phyloP scores from a whole-genome alignment of 1,140 invertebrate genomes.

The Brachystomella parvula region DNA sequence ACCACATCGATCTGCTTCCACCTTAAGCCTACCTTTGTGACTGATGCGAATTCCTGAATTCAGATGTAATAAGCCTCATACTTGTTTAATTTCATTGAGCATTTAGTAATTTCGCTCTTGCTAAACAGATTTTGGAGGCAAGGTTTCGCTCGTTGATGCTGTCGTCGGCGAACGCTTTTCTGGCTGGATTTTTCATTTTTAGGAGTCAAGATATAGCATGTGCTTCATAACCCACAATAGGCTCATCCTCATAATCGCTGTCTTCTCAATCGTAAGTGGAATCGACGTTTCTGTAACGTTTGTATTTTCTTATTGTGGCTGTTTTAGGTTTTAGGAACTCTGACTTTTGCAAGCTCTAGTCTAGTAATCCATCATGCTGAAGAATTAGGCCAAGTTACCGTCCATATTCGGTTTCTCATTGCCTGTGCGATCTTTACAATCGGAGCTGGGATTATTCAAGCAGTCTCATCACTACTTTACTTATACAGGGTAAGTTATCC shows the following conservation, averaged over 20 bases:
- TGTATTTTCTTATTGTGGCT: not conserved
- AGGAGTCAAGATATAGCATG: no score
- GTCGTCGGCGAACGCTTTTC: no score
- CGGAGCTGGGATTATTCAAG: conserved; percentile 3
- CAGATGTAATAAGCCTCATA: no score
- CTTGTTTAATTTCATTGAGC: no score
- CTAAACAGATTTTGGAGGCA: not conserved
- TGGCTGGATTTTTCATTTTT: no score
- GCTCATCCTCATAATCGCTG: not conserved
- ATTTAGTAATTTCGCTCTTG: not conserved
- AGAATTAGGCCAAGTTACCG: not conserved
- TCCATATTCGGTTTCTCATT: not conserved
- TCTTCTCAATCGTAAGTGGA: not conserved
- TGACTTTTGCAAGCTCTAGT: not conserved
- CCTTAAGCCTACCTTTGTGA: no score
- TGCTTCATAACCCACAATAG: conserved; percentile 4
- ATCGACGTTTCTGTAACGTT: not conserved
- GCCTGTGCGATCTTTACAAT: not conserved
- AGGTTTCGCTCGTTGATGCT: not conserved
- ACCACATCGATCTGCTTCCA: no score
- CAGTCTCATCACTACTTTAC: conserved; percentile 1
- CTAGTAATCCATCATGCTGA: not conserved
- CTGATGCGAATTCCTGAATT: no score
- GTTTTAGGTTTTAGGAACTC: not conserved
- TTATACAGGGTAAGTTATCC: not conserved